Evolutionary conservation across 1,140 invertebrate species (phyloP), one percentile per base, ranked within the genome.

Genomic region (Lepidurus couesii): DNA sequence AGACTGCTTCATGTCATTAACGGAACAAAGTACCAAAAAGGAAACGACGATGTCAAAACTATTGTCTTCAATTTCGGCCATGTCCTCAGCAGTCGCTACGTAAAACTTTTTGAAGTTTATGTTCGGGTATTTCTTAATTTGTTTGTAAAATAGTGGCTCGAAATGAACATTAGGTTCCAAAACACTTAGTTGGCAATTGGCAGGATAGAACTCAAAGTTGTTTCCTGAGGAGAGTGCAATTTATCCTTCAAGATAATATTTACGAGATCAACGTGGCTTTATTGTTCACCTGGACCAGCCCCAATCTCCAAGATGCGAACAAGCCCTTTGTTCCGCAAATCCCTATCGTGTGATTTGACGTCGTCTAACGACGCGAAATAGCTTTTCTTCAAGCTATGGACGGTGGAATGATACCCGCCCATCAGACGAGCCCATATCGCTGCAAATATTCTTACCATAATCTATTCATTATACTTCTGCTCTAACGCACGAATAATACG

Each of bases 31-130:
- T 0, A 84, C 83, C 9, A 83, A 78, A 26, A 84, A 84, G 65
- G 82, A 83, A 4, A 85, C 82, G 13, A 84, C 84, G 9, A 82
- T 82, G 81, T 86, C 85, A 75, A 84, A 80, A 42, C 81, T 83
- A 78, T 81, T 76, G 77, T 83, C 82, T 21, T 80, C 65, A 21
- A 85, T 74, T 4, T 81, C 80, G 16, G 76, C 76, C 83, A 86
- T 83, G 53, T 85, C 79, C 79, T 86, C 85, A 8, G 84, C 85
- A 47, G 47, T 80, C 13, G 81, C 82, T 53, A 81, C 77, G 42
- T 84, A 81, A 82, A 24, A 65, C 21, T 76, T 45, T 9, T 82
- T 11, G 78, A 81, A 43, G 44, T 80, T 80, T 16, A 80, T 74
- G n/a, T 53, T 53, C 26, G 44, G 53, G 34, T 73, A 73, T 34